Evolutionary conservation across 1,140 invertebrate genomes (phyloP).

Genomic region (Leptinotarsa lineolata): DNA sequence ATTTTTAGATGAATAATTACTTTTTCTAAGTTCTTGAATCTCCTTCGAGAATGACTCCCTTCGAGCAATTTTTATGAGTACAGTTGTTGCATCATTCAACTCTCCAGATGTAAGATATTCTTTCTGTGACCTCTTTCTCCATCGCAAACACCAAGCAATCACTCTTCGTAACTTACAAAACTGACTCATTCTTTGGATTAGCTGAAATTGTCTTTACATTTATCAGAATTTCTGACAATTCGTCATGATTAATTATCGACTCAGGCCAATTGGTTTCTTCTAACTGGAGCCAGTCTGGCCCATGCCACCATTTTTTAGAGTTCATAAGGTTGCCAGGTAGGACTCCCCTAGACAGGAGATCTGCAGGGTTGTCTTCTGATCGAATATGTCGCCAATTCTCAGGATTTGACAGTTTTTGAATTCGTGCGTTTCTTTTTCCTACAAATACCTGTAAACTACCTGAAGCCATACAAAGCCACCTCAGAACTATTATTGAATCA

Average conservation of each 20-base stretch:
- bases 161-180: constrained; percentile 21
- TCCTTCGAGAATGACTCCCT: constrained; percentile 21
- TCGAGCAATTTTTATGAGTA: constrained; percentile 24
- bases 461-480: constrained; percentile 34
- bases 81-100: too few relatives aligned
- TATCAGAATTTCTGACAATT: constrained; percentile 17
- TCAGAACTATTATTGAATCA: constrained; percentile 37
- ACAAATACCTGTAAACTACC: too few relatives aligned
- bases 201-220: constrained; percentile 5
- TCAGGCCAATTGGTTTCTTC: not conserved
- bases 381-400: constrained; percentile 45
- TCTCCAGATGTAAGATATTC: too few relatives aligned
- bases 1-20: constrained; percentile 21
- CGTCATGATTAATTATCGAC: not conserved
- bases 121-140: too few relatives aligned
- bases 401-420: constrained; percentile 34
- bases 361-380: constrained; percentile 46
- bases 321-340: constrained; percentile 30
- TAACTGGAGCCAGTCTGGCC: constrained; percentile 30
- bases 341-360: constrained; percentile 44
- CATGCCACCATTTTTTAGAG: constrained; percentile 38
- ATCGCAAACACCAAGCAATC: too few relatives aligned
- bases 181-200: constrained; percentile 15
- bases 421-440: constrained; percentile 46
- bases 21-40: too few relatives aligned